Percentiles rank a stretch among this genome's conserved stretches.
phyloP scores from a whole-genome alignment of 1,140 invertebrate genomes.

The Saccostrea glomerata region DNA sequence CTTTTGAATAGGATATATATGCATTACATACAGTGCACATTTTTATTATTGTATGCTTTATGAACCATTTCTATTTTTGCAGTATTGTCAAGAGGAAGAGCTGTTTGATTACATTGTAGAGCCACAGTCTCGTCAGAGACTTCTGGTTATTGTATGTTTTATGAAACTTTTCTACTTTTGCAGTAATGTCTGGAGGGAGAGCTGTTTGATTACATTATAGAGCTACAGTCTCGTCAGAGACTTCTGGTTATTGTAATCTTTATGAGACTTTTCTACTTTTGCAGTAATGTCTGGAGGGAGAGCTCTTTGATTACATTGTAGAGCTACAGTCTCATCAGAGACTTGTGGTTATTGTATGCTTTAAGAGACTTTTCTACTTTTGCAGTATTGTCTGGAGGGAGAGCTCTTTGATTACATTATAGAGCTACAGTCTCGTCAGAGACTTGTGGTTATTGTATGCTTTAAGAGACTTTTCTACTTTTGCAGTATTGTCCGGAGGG shows the following conservation, averaged over 20 bases:
- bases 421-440: too few species aligned
- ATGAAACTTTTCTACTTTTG: slow-evolving; percentile 58
- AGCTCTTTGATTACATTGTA: slow-evolving; percentile 92
- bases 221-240: too few species aligned
- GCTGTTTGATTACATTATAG: slow-evolving; percentile 92
- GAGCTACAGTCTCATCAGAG: too few species aligned
- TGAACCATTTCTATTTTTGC: slow-evolving; percentile 59
- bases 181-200: slow-evolving; percentile 90
- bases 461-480: background rate
- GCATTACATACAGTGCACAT: too few species aligned
- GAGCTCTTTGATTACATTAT: slow-evolving; percentile 93
- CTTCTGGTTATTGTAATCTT: too few species aligned
- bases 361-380: slow-evolving; percentile 27
- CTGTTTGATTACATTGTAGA: slow-evolving; percentile 92
- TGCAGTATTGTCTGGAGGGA: slow-evolving; percentile 88
- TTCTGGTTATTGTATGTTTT: too few species aligned
- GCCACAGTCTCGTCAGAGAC: too few species aligned
- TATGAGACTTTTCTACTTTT: slow-evolving; percentile 52
- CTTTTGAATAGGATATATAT: too few species aligned
- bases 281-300: slow-evolving; percentile 89
- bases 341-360: too few species aligned
- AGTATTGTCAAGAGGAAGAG: slow-evolving; percentile 90
- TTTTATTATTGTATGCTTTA: too few species aligned
- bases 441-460: too few species aligned
- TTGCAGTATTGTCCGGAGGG: slow-evolving; percentile 88